Conservation (phyloP, 2,113 vertebrate genomes). For the Indri indri region DNA sequence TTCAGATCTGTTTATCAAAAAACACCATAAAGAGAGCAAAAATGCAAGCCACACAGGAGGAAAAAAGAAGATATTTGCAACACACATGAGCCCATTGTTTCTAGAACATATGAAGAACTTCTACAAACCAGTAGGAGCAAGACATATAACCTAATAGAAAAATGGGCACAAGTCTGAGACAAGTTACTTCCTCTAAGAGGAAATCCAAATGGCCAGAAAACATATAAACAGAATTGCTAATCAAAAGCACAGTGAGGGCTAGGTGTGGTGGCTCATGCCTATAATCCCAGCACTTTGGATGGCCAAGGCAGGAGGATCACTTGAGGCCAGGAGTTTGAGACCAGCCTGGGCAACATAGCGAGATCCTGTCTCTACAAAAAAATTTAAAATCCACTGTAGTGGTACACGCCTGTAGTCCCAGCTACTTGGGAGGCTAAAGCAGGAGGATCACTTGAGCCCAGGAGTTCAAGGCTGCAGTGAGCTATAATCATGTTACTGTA, state of each 20-base stretch:
- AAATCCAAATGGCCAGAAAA: neutral
- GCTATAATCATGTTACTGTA: neutral
- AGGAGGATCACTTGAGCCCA: neutral
- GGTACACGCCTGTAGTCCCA: too few relatives aligned
- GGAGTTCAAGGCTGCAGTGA: neutral
- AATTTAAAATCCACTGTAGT: too few relatives aligned
- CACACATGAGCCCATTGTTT: neutral
- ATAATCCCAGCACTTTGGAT: neutral
- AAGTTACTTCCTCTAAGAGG: neutral
- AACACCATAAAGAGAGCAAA: too few relatives aligned
- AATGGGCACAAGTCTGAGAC: neutral
- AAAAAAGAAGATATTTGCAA: neutral
- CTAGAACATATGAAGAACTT: neutral
- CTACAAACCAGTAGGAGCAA: neutral
- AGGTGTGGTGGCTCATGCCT: neutral
- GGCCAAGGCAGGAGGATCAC: too few relatives aligned
- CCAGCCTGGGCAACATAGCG: too few relatives aligned
- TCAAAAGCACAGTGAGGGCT: neutral
- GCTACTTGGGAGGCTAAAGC: too few relatives aligned
- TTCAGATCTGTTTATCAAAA: neutral
- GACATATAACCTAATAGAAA: neutral
- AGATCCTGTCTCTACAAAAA: too few relatives aligned
- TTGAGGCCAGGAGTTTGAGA: too few relatives aligned
- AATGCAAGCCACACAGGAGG: neutral
- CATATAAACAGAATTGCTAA: neutral